A percentile compares a stretch with the other conserved stretches of the same genome.
Evolutionary conservation across 2,797 vertebrate species (phyloP).

Genomic region (Pyrocephalus nanus): DNA sequence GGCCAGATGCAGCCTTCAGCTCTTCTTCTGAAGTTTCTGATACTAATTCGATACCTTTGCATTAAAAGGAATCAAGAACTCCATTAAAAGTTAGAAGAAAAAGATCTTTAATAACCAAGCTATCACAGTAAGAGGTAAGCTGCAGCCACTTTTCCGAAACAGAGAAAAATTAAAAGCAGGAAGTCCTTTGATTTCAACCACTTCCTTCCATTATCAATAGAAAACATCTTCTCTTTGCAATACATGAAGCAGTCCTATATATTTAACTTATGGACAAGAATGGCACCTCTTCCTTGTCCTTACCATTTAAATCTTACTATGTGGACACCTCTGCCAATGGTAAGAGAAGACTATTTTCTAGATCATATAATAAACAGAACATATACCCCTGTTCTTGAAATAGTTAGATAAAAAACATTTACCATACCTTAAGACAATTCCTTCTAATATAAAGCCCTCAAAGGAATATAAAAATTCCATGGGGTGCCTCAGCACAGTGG

Average conservation of each 20-base stretch:
- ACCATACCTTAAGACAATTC: not conserved
- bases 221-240: not conserved
- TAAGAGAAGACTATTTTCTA: not conserved
- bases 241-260: not conserved
- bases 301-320: not conserved
- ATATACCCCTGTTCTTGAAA: not conserved
- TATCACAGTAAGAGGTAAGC: not conserved
- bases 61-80: not conserved
- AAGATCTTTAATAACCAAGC: not conserved
- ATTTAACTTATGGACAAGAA: not conserved
- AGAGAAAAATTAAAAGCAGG: not conserved
- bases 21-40: constrained; percentile 91
- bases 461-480: not conserved
- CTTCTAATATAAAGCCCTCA: not conserved
- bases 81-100: not conserved
- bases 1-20: constrained; percentile 84
- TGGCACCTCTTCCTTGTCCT: not conserved
- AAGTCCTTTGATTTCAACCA: not conserved
- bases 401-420: not conserved
- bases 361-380: not conserved
- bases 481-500: not conserved
- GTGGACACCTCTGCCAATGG: not conserved
- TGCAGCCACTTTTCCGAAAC: not conserved
- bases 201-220: not conserved
- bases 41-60: constrained; percentile 91